phyloP scores from a whole-genome alignment of 2,797 vertebrate genomes.

The Scomberomorus guttatus region DNA sequence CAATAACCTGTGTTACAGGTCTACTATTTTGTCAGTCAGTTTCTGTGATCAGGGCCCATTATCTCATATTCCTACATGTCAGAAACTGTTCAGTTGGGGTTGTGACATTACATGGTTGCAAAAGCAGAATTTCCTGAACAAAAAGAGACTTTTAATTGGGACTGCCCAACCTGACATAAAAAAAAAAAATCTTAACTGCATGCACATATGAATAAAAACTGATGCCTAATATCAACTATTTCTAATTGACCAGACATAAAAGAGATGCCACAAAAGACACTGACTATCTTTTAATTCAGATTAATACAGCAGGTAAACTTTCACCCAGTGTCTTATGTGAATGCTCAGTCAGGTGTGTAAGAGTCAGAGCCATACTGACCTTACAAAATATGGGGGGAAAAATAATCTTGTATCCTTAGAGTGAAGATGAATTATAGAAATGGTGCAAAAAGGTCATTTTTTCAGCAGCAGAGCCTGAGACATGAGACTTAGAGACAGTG shows the following conservation, averaged over 20 bases:
- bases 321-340: slow-evolving; percentile 9
- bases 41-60: not conserved
- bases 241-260: slow-evolving; percentile 13
- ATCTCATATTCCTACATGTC: not conserved
- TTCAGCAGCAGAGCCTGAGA: slow-evolving; percentile 47
- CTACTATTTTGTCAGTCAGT: too few relatives aligned
- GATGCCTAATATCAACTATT: not conserved
- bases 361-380: slow-evolving; percentile 42
- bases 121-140: slow-evolving; percentile 1
- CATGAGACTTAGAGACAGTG: slow-evolving; percentile 56
- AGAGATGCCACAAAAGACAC: slow-evolving; percentile 14
- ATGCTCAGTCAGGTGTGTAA: slow-evolving; percentile 28
- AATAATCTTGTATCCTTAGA: slow-evolving; percentile 55
- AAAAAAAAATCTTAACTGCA: not conserved
- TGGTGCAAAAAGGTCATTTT: slow-evolving; percentile 57
- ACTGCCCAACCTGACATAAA: not conserved
- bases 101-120: not conserved
- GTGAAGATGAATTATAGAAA: slow-evolving; percentile 67
- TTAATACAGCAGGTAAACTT: slow-evolving; percentile 16
- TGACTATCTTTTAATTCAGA: slow-evolving; percentile 11
- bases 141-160: not conserved
- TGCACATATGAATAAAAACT: slow-evolving; percentile 4
- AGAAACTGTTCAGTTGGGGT: not conserved
- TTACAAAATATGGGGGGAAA: slow-evolving; percentile 30
- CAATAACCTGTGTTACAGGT: too few relatives aligned